These are phyloP conservation scores for Ormyrus thymus DNA, from an alignment of 2,888 invertebrate species.

Conservation along the genomic window DNA sequence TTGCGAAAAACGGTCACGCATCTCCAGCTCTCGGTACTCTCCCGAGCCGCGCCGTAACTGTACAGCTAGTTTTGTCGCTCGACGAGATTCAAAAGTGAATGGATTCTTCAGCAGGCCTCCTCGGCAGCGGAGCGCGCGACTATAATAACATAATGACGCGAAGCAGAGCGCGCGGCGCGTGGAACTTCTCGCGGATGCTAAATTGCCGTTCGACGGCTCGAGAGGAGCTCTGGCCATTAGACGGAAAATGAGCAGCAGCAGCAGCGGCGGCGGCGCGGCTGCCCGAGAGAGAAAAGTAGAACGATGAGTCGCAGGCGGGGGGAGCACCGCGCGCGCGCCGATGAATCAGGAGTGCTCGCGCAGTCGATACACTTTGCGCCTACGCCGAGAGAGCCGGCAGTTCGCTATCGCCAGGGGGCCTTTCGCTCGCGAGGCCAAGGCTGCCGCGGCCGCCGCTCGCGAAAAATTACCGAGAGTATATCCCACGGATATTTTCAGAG, in stretches of 20 bases:
- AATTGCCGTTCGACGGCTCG: not conserved
- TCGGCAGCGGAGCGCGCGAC: not conserved
- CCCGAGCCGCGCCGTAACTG: too few relatives aligned
- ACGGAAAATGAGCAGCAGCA: not conserved
- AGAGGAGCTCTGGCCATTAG: too few relatives aligned
- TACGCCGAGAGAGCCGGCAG: too few relatives aligned
- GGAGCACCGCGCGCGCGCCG: too few relatives aligned
- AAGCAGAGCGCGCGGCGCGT: not conserved
- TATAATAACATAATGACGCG: slow-evolving; percentile 17
- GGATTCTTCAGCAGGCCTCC: not conserved
- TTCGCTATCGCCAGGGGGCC: not conserved
- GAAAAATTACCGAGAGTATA: too few relatives aligned
- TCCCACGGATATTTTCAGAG: not conserved
- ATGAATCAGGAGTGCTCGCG: slow-evolving; percentile 6
- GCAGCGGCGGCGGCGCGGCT: not conserved
- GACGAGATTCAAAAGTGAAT: slow-evolving; percentile 12
- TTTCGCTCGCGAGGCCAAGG: slow-evolving; percentile 14
- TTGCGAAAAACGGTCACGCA: too few relatives aligned
- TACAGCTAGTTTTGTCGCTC: not conserved
- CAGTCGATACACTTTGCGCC: not conserved
- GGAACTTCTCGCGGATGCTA: not conserved
- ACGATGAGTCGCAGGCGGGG: slow-evolving; percentile 7
- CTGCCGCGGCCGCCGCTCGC: not conserved
- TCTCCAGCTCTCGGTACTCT: too few relatives aligned
- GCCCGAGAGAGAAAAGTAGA: slow-evolving; percentile 1